Conservation (phyloP, 2,888 invertebrate genomes). For the Biston stratarius region DNA sequence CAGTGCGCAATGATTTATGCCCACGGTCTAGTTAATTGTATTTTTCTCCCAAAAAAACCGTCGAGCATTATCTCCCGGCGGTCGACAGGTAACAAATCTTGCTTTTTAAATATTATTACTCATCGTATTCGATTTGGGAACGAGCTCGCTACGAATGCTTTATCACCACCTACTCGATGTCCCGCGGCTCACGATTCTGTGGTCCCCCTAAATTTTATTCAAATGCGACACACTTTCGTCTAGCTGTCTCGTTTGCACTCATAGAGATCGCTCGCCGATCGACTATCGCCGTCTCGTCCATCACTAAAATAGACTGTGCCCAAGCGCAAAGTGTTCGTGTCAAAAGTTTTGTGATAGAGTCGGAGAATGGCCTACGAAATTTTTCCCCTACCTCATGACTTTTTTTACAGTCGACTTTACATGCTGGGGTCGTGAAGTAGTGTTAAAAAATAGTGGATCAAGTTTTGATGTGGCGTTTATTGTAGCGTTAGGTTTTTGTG, state of each 20-base stretch:
- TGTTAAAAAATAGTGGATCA: conserved; percentile 78
- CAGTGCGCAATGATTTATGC: conserved; percentile 76
- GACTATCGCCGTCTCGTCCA: conserved; percentile 75
- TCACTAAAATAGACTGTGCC: conserved; percentile 86
- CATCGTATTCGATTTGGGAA: conserved; percentile 85
- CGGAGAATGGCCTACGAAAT: conserved; percentile 84
- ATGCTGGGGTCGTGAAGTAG: conserved; percentile 81
- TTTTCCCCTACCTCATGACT: conserved; percentile 84
- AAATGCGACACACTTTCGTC: conserved; percentile 81
- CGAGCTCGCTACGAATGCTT: conserved; percentile 84
- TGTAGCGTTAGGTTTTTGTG: conserved; percentile 67
- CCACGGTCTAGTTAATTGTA: conserved; percentile 82
- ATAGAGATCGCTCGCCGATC: conserved; percentile 61
- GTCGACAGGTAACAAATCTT: conserved; percentile 86
- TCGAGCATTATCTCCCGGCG: conserved; percentile 78
- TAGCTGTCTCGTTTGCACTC: conserved; percentile 74
- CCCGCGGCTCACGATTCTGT: conserved; percentile 81
- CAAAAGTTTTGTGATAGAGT: conserved; percentile 84
- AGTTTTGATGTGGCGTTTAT: conserved; percentile 72
- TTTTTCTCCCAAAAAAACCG: conserved; percentile 81
- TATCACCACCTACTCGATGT: conserved; percentile 86
- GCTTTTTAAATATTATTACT: conserved; percentile 86
- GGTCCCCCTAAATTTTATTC: conserved; percentile 85
- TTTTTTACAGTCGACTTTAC: conserved; percentile 83
- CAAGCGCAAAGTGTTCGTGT: conserved; percentile 86